Evolutionary conservation across 1,140 invertebrate species (phyloP).

Genomic region (Bombus ignitus): DNA sequence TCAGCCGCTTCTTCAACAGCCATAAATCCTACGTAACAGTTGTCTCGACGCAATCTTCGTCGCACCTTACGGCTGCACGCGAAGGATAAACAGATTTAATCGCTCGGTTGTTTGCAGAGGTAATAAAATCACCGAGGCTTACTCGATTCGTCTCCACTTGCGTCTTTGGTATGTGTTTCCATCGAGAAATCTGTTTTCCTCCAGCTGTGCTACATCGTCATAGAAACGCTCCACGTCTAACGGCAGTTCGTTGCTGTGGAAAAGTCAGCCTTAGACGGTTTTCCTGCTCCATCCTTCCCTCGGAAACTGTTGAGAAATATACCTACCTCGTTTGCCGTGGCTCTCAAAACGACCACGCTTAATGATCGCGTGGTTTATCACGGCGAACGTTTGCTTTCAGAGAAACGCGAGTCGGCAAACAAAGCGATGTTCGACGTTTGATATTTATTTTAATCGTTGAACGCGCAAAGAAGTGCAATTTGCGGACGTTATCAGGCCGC

Average conservation of each 20-base stretch:
- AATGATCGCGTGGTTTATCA: not conserved
- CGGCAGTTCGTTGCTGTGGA: too few species aligned
- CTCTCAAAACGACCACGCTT: not conserved
- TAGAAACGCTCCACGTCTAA: not conserved
- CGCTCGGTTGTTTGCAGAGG: not conserved
- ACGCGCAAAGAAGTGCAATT: too few species aligned
- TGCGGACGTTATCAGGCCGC: too few species aligned
- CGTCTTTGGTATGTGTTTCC: not conserved
- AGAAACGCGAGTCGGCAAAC: too few species aligned
- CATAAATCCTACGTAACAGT: constrained; percentile 13
- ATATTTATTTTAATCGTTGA: too few species aligned
- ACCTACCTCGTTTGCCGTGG: too few species aligned
- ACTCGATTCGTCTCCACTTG: not conserved
- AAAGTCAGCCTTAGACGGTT: too few species aligned
- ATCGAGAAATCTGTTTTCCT: not conserved
- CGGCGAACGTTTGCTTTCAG: not conserved
- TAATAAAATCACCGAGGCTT: not conserved
- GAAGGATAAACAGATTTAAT: constrained; percentile 13
- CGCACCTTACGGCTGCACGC: not conserved
- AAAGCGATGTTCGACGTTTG: too few species aligned
- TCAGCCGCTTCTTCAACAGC: not conserved
- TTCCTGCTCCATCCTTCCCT: too few species aligned
- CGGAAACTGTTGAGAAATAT: not conserved
- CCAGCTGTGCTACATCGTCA: not conserved
- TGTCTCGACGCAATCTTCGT: not conserved